Evolutionary conservation across 2,888 invertebrate species (phyloP).

Genomic region (Standfussiana lucernea): DNA sequence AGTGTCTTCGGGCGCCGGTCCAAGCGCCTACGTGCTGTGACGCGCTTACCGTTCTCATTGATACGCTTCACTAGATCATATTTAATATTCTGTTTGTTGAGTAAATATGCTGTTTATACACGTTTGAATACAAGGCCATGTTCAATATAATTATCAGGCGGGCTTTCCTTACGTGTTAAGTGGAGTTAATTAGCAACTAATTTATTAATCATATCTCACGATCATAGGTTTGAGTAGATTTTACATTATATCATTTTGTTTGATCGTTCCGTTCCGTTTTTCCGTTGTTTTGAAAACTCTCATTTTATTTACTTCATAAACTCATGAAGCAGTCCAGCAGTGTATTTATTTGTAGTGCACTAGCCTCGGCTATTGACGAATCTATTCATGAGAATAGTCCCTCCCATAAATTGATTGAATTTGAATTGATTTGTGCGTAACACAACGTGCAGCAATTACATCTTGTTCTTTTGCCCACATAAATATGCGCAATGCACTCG

Average conservation of each 20-base stretch:
- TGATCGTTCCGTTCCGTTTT: background rate
- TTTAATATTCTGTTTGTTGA: conserved; percentile 54
- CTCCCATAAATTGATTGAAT: conserved; percentile 44
- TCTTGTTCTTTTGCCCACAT: conserved; percentile 39
- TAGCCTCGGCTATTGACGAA: conserved; percentile 3
- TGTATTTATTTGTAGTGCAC: conserved; percentile 7
- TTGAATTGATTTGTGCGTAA: conserved; percentile 54
- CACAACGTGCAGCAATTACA: conserved; percentile 48
- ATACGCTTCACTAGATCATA: conserved; percentile 59
- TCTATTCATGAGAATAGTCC: conserved; percentile 39
- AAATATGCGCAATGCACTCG: conserved; percentile 35
- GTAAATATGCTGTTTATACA: conserved; percentile 50
- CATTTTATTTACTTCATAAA: conserved; percentile 5
- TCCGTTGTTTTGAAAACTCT: too few species aligned
- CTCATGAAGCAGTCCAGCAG: background rate
- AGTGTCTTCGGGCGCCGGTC: conserved; percentile 73
- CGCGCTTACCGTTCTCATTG: conserved; percentile 64
- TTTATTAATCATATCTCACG: background rate
- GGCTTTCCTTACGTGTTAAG: conserved; percentile 17
- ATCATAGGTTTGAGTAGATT: background rate
- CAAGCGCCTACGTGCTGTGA: conserved; percentile 76
- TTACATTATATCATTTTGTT: background rate
- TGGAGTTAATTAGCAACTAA: conserved; percentile 19
- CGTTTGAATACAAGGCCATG: conserved; percentile 30
- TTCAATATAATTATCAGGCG: conserved; percentile 13